A percentile compares a stretch with the other conserved stretches of the same genome.
Conservation (phyloP, 2,888 invertebrate species). For the Andrena flavipes region DNA sequence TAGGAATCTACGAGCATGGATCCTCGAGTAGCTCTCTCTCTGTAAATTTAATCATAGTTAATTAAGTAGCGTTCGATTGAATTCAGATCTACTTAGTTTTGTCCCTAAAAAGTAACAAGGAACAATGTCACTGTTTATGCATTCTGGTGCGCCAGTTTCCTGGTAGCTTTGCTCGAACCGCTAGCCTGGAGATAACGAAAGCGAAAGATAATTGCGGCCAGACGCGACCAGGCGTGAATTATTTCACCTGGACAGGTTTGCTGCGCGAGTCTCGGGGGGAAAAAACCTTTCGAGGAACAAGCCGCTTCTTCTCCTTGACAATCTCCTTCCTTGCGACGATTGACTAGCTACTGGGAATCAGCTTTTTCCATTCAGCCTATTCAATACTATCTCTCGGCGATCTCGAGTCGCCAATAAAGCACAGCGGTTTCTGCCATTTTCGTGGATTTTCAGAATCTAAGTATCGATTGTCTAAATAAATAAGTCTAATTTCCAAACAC, state of each 20-base stretch:
- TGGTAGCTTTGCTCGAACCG: no score
- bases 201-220: conserved; percentile 17
- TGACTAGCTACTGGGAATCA: conserved; percentile 25
- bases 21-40: no score
- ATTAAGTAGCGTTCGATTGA: no score
- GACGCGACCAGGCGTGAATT: conserved; percentile 61
- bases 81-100: no score
- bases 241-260: conserved; percentile 65
- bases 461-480: no score
- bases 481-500: no score
- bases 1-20: no score
- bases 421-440: no score
- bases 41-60: no score
- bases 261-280: conserved; percentile 27
- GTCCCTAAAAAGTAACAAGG: no score
- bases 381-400: background rate
- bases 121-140: no score
- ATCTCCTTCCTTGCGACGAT: conserved; percentile 28
- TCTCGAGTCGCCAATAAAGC: background rate
- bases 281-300: conserved; percentile 29
- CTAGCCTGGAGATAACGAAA: conserved; percentile 23
- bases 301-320: conserved; percentile 30
- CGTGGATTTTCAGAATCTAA: no score
- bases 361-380: conserved; percentile 6
- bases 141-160: background rate